A percentile compares a stretch with the other conserved stretches of the same genome.
Evolutionary conservation across 2,113 vertebrate genomes (phyloP).

Genomic region (Aspidoscelis tigris): DNA sequence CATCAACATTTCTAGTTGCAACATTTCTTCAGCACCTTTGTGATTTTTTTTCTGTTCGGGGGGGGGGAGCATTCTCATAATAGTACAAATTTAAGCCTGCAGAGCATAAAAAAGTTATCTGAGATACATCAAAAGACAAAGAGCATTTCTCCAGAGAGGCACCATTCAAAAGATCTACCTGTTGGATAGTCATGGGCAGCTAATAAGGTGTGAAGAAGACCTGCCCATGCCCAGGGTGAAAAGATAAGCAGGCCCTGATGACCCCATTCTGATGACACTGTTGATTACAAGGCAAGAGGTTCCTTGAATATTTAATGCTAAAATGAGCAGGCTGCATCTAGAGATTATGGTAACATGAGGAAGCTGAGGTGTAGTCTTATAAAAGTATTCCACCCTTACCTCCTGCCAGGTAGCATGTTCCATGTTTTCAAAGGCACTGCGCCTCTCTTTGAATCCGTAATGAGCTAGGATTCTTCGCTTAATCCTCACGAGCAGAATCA

Average conservation of each 20-base stretch:
- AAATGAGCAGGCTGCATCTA: constrained; percentile 46
- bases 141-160: background rate
- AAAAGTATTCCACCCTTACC: constrained; percentile 50
- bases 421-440: constrained; percentile 15
- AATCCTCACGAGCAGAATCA: background rate
- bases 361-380: constrained; percentile 47
- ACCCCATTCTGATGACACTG: constrained; percentile 42
- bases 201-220: background rate
- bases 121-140: rapidly evolving
- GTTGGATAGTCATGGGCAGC: background rate
- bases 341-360: constrained; percentile 63
- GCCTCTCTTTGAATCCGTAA: background rate
- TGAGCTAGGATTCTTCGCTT: constrained; percentile 6
- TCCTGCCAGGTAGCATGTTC: constrained; percentile 38
- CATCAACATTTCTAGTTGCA: background rate
- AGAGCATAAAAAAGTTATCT: background rate
- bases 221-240: constrained; percentile 20
- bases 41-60: background rate
- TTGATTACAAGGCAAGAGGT: constrained; percentile 70
- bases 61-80: background rate
- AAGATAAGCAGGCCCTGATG: constrained; percentile 34
- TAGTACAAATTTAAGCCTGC: background rate
- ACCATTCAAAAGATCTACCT: background rate
- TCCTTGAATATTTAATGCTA: constrained; percentile 73
- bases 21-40: background rate